A percentile compares a stretch with the other conserved stretches of the same genome.
phyloP scores from a whole-genome alignment of 2,888 invertebrate species.

The Drosophila anomalipes region DNA sequence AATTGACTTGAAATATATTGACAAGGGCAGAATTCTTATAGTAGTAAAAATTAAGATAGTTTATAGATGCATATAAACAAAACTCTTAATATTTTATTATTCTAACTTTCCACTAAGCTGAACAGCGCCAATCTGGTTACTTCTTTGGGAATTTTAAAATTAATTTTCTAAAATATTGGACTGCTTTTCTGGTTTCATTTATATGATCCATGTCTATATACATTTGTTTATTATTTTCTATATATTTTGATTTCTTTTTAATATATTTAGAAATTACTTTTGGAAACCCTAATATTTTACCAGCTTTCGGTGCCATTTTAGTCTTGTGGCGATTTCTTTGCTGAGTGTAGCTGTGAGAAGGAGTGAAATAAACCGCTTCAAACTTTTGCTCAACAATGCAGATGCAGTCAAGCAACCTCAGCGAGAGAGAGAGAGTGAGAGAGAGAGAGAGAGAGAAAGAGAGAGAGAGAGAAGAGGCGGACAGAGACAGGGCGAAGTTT shows the following conservation, averaged over 20 bases:
- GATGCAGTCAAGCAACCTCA: constrained; percentile 27
- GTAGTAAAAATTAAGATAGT: too few relatives aligned
- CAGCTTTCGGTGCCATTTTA: background rate
- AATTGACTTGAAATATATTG: background rate
- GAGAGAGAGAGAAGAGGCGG: background rate
- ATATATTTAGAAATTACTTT: background rate
- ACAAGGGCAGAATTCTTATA: background rate
- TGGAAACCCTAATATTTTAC: background rate
- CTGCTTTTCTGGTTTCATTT: too few relatives aligned
- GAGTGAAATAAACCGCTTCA: constrained; percentile 15
- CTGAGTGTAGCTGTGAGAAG: background rate
- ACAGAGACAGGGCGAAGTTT: constrained; percentile 54
- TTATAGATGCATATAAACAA: too few relatives aligned
- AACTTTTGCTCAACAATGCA: constrained; percentile 50
- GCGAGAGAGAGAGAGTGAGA: background rate
- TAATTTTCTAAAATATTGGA: too few relatives aligned
- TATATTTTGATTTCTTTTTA: too few relatives aligned
- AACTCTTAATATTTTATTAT: too few relatives aligned
- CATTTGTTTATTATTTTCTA: too few relatives aligned
- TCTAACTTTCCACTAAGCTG: too few relatives aligned
- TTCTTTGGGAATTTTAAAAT: too few relatives aligned
- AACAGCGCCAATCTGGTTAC: too few relatives aligned
- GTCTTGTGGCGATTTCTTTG: background rate
- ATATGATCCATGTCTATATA: too few relatives aligned
- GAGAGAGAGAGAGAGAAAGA: background rate